A percentile compares a stretch with the other conserved stretches of the same genome.
Evolutionary conservation across 2,113 vertebrate genomes (phyloP).

Genomic region (Oryzias melastigma): DNA sequence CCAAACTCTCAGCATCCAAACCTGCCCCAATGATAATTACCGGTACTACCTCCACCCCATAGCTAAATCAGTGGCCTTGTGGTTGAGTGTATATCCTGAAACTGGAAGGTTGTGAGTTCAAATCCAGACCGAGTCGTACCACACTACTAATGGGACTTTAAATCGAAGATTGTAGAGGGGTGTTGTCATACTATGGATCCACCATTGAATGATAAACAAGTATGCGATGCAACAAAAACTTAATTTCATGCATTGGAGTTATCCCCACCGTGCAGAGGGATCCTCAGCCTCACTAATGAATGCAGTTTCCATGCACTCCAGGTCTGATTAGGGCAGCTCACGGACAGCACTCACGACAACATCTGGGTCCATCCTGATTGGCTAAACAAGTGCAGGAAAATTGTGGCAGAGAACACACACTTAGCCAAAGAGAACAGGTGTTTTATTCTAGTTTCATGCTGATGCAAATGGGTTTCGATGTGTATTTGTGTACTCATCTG

Average conservation of each 20-base stretch:
- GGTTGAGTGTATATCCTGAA: no score
- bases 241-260: slow-evolving; percentile 6
- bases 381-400: slow-evolving; percentile 6
- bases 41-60: no score
- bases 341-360: background rate
- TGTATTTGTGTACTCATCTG: background rate
- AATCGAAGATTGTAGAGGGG: no score
- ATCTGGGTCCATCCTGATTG: slow-evolving; percentile 16
- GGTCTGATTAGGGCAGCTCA: no score
- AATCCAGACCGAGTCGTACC: no score
- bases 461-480: background rate
- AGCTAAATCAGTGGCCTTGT: no score
- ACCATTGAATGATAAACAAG: slow-evolving; percentile 5
- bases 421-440: slow-evolving; percentile 14
- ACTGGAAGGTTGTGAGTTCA: no score
- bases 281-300: background rate
- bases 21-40: no score
- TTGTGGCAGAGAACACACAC: background rate
- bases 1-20: no score
- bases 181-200: no score
- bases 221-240: slow-evolving; percentile 1
- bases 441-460: slow-evolving; percentile 9
- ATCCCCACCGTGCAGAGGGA: slow-evolving; percentile 16
- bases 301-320: no score
- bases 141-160: no score